A percentile compares a stretch with the other conserved stretches of the same genome.
Conservation (phyloP, 1,140 invertebrate genomes). For the Asbolus verrucosus region DNA sequence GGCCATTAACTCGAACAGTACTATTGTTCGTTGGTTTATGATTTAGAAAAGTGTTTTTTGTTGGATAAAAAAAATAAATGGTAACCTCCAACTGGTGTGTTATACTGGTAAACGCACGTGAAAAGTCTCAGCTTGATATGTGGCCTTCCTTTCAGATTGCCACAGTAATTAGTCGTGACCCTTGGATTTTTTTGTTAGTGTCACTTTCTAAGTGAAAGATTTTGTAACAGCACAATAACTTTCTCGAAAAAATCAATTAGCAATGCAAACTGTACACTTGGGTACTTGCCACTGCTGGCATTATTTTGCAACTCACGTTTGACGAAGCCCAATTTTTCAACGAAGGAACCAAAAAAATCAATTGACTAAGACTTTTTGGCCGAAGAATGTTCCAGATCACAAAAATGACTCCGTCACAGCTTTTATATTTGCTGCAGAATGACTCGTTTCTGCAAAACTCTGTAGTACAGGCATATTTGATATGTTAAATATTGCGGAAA, state of each 20-base stretch:
- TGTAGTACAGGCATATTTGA: too few species aligned
- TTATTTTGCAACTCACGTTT: too few species aligned
- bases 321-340: background rate
- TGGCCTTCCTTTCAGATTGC: background rate
- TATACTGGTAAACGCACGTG: too few species aligned
- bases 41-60: background rate
- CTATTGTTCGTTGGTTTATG: background rate
- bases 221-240: slow-evolving; percentile 52
- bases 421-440: too few species aligned
- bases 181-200: background rate
- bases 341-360: background rate
- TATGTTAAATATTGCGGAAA: too few species aligned
- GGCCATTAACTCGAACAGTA: background rate
- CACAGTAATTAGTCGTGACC: background rate
- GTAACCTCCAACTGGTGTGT: too few species aligned
- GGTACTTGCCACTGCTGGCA: too few species aligned
- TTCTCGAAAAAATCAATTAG: slow-evolving; percentile 40
- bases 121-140: background rate
- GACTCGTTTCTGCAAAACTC: too few species aligned
- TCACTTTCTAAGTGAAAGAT: slow-evolving; percentile 57
- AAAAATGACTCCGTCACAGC: too few species aligned
- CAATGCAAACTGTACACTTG: background rate
- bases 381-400: too few species aligned
- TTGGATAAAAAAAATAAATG: too few species aligned
- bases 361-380: too few species aligned